Evolutionary conservation across 1,140 invertebrate genomes (phyloP).

Genomic region (Macrobrachium nipponense): DNA sequence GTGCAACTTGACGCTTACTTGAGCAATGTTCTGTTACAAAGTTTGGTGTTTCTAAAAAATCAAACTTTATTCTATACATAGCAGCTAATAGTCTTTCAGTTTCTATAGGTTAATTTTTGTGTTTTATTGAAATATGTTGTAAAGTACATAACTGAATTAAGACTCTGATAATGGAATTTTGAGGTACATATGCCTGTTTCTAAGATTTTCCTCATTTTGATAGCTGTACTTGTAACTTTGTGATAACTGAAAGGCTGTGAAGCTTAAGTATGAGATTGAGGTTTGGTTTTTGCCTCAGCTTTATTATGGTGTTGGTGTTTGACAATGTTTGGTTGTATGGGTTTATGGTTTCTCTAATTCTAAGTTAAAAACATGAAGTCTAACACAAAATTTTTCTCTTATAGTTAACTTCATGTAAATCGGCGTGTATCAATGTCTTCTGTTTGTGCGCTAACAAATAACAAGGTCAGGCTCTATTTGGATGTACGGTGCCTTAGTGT

Average conservation of each 20-base stretch:
- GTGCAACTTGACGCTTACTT: slow-evolving; percentile 54
- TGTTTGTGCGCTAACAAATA: slow-evolving; percentile 57
- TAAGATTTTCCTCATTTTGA: too few species aligned
- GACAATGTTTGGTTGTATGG: slow-evolving; percentile 41
- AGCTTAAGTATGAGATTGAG: slow-evolving; percentile 18
- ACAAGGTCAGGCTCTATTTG: slow-evolving; percentile 50
- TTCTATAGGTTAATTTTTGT: too few species aligned
- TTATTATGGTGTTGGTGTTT: slow-evolving; percentile 53
- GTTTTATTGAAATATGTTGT: too few species aligned
- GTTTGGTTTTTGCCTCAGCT: slow-evolving; percentile 36
- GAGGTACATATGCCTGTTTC: too few species aligned
- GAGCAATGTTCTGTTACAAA: slow-evolving; percentile 46
- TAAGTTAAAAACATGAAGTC: slow-evolving; percentile 39
- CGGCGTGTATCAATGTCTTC: slow-evolving; percentile 59
- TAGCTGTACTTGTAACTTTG: too few species aligned
- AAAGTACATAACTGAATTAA: too few species aligned
- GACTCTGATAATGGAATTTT: too few species aligned
- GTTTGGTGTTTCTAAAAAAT: slow-evolving; percentile 40
- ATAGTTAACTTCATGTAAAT: slow-evolving; percentile 61
- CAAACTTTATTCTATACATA: neutral
- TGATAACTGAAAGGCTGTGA: too few species aligned
- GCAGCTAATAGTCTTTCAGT: too few species aligned
- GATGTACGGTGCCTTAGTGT: slow-evolving; percentile 53
- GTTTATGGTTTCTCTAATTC: slow-evolving; percentile 27
- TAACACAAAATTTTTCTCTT: slow-evolving; percentile 59